Evolutionary conservation across 2,888 invertebrate genomes (phyloP).

Genomic region (Tenthredo amoena): DNA sequence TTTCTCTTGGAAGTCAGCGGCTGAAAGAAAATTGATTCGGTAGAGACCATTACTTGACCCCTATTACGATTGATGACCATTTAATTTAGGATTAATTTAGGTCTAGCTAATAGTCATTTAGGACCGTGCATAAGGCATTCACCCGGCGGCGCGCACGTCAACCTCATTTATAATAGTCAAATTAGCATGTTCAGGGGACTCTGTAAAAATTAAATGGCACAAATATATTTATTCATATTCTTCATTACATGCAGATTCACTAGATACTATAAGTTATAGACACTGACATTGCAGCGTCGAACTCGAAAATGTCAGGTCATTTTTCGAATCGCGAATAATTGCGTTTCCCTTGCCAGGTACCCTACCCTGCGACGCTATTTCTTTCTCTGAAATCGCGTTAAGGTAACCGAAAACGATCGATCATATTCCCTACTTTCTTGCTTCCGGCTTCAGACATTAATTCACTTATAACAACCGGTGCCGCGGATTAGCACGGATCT

Average conservation of each 20-base stretch:
- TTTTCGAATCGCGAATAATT: too few relatives aligned
- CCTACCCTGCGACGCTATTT: too few relatives aligned
- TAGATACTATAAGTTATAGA: too few relatives aligned
- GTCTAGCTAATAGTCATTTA: conserved; percentile 59
- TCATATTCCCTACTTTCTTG: neutral
- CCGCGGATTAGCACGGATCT: neutral
- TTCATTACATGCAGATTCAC: too few relatives aligned
- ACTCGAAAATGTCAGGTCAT: too few relatives aligned
- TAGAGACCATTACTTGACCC: conserved; percentile 63
- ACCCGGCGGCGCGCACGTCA: conserved; percentile 53
- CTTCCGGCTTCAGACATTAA: neutral
- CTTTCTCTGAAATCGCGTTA: neutral
- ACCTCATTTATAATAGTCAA: conserved; percentile 34
- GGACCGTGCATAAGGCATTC: conserved; percentile 62
- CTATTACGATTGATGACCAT: conserved; percentile 66
- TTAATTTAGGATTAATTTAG: conserved; percentile 70
- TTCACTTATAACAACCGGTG: neutral
- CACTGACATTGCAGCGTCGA: too few relatives aligned
- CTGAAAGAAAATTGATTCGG: conserved; percentile 49
- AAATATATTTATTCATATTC: neutral
- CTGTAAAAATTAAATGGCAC: neutral
- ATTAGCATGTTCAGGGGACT: conserved; percentile 14
- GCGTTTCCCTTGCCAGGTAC: too few relatives aligned
- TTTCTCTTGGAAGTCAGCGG: conserved; percentile 26
- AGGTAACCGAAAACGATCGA: neutral